Base-by-base conservation (phyloP, 2,888 invertebrate genomes). In the Agrilus mali region DNA sequence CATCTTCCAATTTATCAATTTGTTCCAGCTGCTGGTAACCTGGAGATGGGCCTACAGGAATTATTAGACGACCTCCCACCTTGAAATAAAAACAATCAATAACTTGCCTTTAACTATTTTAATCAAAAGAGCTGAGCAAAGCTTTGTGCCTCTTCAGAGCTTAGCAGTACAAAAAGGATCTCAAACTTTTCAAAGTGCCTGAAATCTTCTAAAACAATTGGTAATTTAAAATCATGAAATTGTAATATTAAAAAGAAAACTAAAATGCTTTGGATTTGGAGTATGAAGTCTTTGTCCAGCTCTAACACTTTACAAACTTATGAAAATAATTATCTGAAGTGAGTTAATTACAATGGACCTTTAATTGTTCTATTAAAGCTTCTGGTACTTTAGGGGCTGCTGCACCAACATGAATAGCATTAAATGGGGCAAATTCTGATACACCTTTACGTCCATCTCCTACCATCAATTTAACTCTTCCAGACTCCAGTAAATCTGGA, bases 321-420 rank as follows among this genome's bases (percentile, higher is more conserved):
- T 20, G 20, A 4, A 4, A 20, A 4, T 20, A 4, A 20, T 20
- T 4, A 20, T 20, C 7, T 20, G 20, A 41, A 17, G 17, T 17
- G 17, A 5, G 17, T 16, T 41, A 20, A 6, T 40, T 42, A 35
- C 13, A 37, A 20, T 36, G 33, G 52, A 64, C 85, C 61, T 89
- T 90, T 56, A 95, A 68, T 66, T 95, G 95, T 33, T 86, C 80
- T 48, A 92, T 70, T 61, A 89, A 79, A 53, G 78, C 73, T 63
- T 81, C 72, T 20, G 90, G 92, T 44, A 86, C 70, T 43, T 72
- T 74, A 4, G 86, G 78, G 7, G 90, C 85, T 31, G 92, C 92
- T 8, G 92, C 93, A 40, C 92, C 93, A 6, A 92, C 90, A 67
- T 95, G 94, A 54, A 95, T 95, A 14, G 90, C 93, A 71, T 90